phyloP scores from a whole-genome alignment of 2,888 invertebrate genomes.

The Eilema caniola region DNA sequence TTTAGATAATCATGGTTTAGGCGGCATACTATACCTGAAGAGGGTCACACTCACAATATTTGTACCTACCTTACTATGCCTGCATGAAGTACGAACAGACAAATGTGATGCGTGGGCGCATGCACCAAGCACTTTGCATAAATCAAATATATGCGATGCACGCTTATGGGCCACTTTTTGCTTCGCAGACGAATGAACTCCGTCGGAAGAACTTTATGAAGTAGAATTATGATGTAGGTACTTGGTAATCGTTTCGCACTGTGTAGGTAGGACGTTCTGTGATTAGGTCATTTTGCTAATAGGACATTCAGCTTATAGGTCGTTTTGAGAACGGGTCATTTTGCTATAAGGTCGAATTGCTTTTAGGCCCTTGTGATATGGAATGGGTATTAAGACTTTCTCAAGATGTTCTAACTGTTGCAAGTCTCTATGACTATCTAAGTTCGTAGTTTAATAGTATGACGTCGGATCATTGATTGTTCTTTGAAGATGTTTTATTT shows the following conservation, averaged over 20 bases:
- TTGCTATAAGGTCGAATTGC: too few relatives aligned
- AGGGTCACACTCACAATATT: conserved; percentile 36
- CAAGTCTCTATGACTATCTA: not conserved
- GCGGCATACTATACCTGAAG: conserved; percentile 7
- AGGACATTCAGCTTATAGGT: too few relatives aligned
- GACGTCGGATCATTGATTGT: too few relatives aligned
- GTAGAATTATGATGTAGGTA: conserved; percentile 12
- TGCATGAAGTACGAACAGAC: conserved; percentile 52
- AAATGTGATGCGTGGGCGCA: conserved; percentile 66
- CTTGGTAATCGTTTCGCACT: not conserved
- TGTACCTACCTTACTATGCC: conserved; percentile 32
- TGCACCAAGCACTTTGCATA: conserved; percentile 67
- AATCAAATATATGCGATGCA: conserved; percentile 71
- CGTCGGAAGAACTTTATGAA: conserved; percentile 37
- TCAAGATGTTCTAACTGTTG: not conserved
- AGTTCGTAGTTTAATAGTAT: too few relatives aligned
- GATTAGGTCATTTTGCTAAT: too few relatives aligned
- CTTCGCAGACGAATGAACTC: conserved; percentile 50
- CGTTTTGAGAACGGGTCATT: too few relatives aligned
- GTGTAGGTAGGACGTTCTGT: too few relatives aligned
- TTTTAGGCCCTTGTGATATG: too few relatives aligned
- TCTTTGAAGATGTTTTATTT: too few relatives aligned
- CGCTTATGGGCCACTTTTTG: conserved; percentile 51
- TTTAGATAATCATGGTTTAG: not conserved
- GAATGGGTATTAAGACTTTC: too few relatives aligned